phyloP scores from a whole-genome alignment of 37 sponge, comb jelly and placozoan genomes.

The Diacarnus erythraeanus region DNA sequence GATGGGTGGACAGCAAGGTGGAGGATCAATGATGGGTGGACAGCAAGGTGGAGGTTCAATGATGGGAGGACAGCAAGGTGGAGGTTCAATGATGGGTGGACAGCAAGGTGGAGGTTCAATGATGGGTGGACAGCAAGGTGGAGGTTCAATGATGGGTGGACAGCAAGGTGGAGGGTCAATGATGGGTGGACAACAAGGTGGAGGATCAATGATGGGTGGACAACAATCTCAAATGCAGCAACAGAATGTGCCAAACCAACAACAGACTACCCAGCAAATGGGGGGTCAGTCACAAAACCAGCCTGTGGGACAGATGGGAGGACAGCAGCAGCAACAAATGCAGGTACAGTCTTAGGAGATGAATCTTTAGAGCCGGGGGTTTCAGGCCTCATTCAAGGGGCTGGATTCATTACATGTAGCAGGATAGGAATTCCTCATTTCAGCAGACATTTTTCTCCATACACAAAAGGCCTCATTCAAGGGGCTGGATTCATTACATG shows the following conservation, averaged over 20 bases:
- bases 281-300: conserved; percentile 11
- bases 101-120: conserved; percentile 4
- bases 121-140: background rate
- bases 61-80: background rate
- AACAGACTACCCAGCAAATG: background rate
- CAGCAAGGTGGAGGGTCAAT: conserved; percentile 8
- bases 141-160: background rate
- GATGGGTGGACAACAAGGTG: background rate
- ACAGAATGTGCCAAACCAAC: conserved; percentile 2
- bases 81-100: background rate
- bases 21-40: background rate
- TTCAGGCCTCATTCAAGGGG: no score
- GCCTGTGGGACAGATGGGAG: no score
- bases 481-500: no score
- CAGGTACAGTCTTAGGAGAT: background rate
- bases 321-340: background rate
- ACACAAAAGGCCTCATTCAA: no score
- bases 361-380: no score
- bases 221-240: conserved; percentile 20
- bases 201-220: background rate
- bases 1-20: conserved; percentile 8
- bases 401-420: no score
- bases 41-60: background rate
- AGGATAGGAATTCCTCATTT: no score
- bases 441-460: no score